phyloP scores from a whole-genome alignment of 2,113 vertebrate genomes.

The Asarcornis scutulata region DNA sequence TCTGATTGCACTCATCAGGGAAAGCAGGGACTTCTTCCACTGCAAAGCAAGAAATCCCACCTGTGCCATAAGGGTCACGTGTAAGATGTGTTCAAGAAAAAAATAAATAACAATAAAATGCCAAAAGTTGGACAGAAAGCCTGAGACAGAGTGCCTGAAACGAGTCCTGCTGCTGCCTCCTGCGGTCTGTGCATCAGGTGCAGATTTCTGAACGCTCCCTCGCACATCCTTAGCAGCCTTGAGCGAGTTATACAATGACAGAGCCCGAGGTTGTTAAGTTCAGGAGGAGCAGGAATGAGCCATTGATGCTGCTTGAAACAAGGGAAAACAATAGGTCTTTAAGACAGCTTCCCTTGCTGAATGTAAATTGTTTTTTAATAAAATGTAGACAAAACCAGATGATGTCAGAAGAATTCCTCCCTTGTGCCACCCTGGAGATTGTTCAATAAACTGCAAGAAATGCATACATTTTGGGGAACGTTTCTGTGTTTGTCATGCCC shows the following conservation, averaged over 20 bases:
- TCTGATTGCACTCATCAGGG: not conserved
- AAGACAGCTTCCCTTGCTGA: slow-evolving; percentile 63
- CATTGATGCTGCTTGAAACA: slow-evolving; percentile 70
- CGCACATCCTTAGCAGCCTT: slow-evolving; percentile 35
- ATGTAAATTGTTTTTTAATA: slow-evolving; percentile 69
- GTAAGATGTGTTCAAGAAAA: not conserved
- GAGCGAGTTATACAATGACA: slow-evolving; percentile 17
- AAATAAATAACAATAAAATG: not conserved
- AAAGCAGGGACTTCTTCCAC: not conserved
- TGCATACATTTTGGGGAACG: not conserved
- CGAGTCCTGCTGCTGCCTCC: not conserved
- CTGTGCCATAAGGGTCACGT: not conserved
- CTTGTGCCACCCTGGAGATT: slow-evolving; percentile 51
- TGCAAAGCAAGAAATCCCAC: not conserved
- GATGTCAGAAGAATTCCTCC: slow-evolving; percentile 51
- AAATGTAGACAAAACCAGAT: slow-evolving; percentile 58
- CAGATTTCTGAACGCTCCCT: slow-evolving; percentile 16
- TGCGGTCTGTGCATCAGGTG: not conserved
- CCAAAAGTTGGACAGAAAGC: slow-evolving; percentile 26
- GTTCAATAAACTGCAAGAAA: not conserved
- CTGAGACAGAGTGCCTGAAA: not conserved
- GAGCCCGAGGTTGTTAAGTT: slow-evolving; percentile 63
- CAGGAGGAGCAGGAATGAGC: slow-evolving; percentile 60
- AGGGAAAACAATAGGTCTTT: slow-evolving; percentile 62
- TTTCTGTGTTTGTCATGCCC: not conserved